A percentile compares a stretch with the other conserved stretches of the same genome.
Conservation (phyloP, 1,140 invertebrate species). For the Nilaparvata lugens region DNA sequence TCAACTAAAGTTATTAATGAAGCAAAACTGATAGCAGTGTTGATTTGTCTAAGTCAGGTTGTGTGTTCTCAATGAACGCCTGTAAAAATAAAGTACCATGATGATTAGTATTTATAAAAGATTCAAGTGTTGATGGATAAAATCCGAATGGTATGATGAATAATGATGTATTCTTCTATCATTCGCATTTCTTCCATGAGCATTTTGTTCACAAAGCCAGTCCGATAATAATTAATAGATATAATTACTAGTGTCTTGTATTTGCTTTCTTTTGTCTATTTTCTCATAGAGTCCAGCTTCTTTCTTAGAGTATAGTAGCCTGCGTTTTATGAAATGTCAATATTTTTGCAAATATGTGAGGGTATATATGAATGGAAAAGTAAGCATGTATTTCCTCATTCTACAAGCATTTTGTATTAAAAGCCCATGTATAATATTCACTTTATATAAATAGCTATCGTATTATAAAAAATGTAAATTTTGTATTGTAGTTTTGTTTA, state of each 20-base stretch:
- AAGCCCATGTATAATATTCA: conserved; percentile 16
- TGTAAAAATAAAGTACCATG: no score
- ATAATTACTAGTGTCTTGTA: background rate
- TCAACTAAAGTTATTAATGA: background rate
- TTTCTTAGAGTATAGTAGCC: background rate
- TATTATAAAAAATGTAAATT: conserved; percentile 17
- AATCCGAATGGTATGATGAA: no score
- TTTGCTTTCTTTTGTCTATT: conserved; percentile 1
- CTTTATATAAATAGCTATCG: conserved; percentile 17
- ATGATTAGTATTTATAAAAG: no score
- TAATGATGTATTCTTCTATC: no score
- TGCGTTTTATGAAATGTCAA: conserved; percentile 2
- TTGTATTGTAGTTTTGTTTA: conserved; percentile 21
- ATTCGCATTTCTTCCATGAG: no score
- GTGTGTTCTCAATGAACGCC: background rate
- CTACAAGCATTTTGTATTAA: conserved; percentile 3
- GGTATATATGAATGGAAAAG: conserved; percentile 7
- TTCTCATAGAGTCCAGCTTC: background rate
- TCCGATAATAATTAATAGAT: no score
- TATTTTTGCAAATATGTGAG: conserved; percentile 14
- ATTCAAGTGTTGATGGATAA: no score
- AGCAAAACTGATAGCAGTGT: background rate
- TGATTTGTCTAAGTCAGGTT: conserved; percentile 8
- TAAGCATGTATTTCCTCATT: conserved; percentile 14
- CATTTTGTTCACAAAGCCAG: no score